These are phyloP conservation scores for Epinotia bilunana DNA, from an alignment of 2,888 invertebrate genomes.

Conservation along the genomic window DNA sequence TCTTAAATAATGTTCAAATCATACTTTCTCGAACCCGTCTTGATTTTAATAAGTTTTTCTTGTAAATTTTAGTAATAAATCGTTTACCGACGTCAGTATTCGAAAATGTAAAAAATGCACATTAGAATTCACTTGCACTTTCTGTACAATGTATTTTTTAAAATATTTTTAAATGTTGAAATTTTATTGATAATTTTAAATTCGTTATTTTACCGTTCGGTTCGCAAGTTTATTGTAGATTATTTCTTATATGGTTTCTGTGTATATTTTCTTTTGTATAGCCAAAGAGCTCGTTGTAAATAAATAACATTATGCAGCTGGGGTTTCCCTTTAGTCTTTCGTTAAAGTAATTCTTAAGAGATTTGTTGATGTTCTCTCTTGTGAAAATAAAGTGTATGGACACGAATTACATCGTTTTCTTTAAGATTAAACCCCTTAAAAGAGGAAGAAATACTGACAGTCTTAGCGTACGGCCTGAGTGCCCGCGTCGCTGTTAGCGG, in stretches of 20 bases:
- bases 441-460: background rate
- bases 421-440: conserved; percentile 22
- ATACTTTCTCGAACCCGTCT: background rate
- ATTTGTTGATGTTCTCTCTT: conserved; percentile 85
- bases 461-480: background rate
- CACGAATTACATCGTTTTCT: conserved; percentile 49
- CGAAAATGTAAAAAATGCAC: conserved; percentile 56
- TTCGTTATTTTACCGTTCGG: conserved; percentile 74
- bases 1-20: background rate
- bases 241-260: conserved; percentile 60
- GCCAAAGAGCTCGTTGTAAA: conserved; percentile 84
- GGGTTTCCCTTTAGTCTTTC: conserved; percentile 72
- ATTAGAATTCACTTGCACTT: conserved; percentile 50
- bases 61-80: conserved; percentile 67
- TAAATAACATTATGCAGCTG: conserved; percentile 69
- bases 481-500: no score
- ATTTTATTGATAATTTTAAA: conserved; percentile 81
- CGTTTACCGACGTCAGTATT: conserved; percentile 74
- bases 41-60: conserved; percentile 46
- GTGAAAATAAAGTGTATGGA: conserved; percentile 80
- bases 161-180: conserved; percentile 70
- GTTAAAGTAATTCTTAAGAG: conserved; percentile 82
- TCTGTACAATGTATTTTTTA: conserved; percentile 61
- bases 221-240: conserved; percentile 71
- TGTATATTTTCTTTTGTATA: conserved; percentile 76